Evolutionary conservation across 2,797 vertebrate genomes (phyloP).

Genomic region (Sphenopsis melanotis): DNA sequence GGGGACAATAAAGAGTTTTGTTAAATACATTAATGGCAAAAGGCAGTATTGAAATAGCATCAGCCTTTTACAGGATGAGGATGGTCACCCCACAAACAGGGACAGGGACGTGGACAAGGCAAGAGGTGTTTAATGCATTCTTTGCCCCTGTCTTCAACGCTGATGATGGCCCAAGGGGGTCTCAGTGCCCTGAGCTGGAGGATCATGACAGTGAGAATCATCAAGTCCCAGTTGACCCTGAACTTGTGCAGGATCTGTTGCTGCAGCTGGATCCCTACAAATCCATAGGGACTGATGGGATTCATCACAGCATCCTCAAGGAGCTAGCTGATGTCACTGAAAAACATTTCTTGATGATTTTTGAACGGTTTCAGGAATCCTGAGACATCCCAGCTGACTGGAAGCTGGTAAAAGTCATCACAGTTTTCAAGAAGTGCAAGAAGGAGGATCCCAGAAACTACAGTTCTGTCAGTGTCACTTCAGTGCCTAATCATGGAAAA

Average conservation of each 20-base stretch:
- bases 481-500: neutral
- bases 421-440: neutral
- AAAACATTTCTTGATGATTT: neutral
- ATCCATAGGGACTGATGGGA: neutral
- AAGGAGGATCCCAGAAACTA: neutral
- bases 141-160: neutral
- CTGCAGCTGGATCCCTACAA: neutral
- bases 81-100: neutral
- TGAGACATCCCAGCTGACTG: neutral
- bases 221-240: neutral
- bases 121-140: neutral
- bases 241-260: neutral
- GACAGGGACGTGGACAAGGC: neutral
- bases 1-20: neutral
- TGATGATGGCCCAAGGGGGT: neutral
- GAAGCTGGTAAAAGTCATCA: rapidly evolving
- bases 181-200: neutral
- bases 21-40: neutral
- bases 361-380: neutral
- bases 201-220: neutral
- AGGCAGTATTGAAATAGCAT: neutral
- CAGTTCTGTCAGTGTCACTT: neutral
- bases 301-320: neutral
- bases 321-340: neutral
- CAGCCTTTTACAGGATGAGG: neutral